Evolutionary conservation across 92 coral and sea anemone genomes (phyloP), one percentile per base, ranked within the genome.

Genomic region (Virgularia gustaviana): DNA sequence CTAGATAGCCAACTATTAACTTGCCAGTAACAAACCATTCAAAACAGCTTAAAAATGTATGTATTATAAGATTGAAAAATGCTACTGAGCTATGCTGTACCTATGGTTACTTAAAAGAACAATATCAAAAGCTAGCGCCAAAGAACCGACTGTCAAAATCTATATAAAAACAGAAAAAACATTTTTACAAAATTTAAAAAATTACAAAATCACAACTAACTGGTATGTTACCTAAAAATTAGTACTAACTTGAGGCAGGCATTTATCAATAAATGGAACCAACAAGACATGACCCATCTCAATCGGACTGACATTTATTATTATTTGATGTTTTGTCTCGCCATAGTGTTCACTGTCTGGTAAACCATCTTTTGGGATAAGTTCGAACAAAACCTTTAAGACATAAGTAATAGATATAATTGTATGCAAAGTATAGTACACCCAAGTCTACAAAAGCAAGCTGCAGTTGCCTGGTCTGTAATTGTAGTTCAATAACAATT

Each of bases 291-390:
- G 87, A 12, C 87, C 87, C 19, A 77, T 63, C 16, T 62, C 79
- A 15, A 83, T 80, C 15, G 87, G 87, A 32, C 87, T 77, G 31
- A 70, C 87, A 77, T 83, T 83, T 9, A 83, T 77, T 44, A 83
- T 62, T 22, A 83, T 63, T 24, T 68, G 36, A 52, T 83, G 71
- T 6, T 28, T 49, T 23, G n/a, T 1, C 39, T 79, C 38, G 3
- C 28, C 31, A 52, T 12, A 2, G 15, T 22, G 22, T 7, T 11
- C 28, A 11, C 28, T 33, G 3, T 52, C 30, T 9, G 57, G 23
- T 10, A 32, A 20, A 5, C 43, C 70, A 27, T 65, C 67, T 77
- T 52, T 39, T 54, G 82, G 82, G 36, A 36, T 35, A 49, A 77
- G 55, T 18, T 57, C 70, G 32, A 77, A 77, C 25, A 77, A 56